These are phyloP conservation scores for Orthosia cruda DNA, from an alignment of 2,888 invertebrate genomes.

Conservation along the genomic window DNA sequence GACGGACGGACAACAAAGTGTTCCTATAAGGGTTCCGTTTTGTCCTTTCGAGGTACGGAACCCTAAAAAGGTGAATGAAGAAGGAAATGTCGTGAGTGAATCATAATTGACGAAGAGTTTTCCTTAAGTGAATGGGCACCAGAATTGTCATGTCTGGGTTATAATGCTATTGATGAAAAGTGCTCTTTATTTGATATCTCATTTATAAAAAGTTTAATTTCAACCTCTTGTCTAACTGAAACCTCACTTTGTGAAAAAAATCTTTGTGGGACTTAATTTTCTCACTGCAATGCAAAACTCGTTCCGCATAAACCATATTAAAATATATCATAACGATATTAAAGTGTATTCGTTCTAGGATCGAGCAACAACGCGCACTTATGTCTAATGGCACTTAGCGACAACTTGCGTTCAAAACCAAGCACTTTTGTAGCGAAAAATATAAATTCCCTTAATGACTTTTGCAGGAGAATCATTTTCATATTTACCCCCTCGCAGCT, in stretches of 20 bases:
- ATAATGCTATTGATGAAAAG: too few species aligned
- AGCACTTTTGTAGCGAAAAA: slow-evolving; percentile 75
- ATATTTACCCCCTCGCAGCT: slow-evolving; percentile 71
- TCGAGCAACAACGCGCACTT: slow-evolving; percentile 71
- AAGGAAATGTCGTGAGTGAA: too few species aligned
- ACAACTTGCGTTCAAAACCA: slow-evolving; percentile 77
- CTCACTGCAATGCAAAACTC: slow-evolving; percentile 20
- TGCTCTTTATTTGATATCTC: too few species aligned
- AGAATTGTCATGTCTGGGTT: too few species aligned
- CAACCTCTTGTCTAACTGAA: not conserved
- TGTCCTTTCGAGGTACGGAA: too few species aligned
- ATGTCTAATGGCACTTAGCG: slow-evolving; percentile 78
- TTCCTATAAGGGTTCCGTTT: too few species aligned
- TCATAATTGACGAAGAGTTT: too few species aligned
- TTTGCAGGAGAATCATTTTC: slow-evolving; percentile 75
- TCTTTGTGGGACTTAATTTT: too few species aligned
- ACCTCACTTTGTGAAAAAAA: not conserved
- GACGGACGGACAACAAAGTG: too few species aligned
- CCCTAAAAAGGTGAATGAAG: too few species aligned
- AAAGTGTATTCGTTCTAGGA: slow-evolving; percentile 64
- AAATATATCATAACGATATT: slow-evolving; percentile 38
- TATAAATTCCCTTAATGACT: slow-evolving; percentile 84
- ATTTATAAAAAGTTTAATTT: not conserved
- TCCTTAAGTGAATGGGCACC: too few species aligned
- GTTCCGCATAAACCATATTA: slow-evolving; percentile 32